Conservation (phyloP, 1,140 invertebrate genomes). For the Hypsibius dujardini region DNA sequence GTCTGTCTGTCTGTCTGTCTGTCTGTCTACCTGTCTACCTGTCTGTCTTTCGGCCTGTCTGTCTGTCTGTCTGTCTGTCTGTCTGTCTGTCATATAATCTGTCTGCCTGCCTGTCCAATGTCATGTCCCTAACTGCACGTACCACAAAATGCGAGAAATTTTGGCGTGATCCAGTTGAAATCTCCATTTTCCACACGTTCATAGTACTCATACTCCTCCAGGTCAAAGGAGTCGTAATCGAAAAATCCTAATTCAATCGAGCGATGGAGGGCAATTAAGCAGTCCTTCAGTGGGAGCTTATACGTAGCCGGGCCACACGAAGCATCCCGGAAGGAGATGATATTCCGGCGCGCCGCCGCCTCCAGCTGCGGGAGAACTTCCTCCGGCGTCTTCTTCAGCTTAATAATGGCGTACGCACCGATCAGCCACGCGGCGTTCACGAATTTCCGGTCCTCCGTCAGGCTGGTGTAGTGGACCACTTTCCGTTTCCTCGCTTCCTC, state of each 20-base stretch:
- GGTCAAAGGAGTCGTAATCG: slow-evolving; percentile 81
- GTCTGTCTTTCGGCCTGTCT: too few relatives aligned
- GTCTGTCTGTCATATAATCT: too few relatives aligned
- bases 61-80: too few relatives aligned
- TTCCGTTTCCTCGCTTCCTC: slow-evolving; percentile 40
- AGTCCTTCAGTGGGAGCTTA: slow-evolving; percentile 65
- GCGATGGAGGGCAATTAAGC: slow-evolving; percentile 74
- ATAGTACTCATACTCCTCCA: slow-evolving; percentile 83
- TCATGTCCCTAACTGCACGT: too few relatives aligned
- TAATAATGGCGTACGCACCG: slow-evolving; percentile 74
- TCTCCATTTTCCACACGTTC: slow-evolving; percentile 95
- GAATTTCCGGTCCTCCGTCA: slow-evolving; percentile 47
- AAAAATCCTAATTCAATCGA: slow-evolving; percentile 76
- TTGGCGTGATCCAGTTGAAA: slow-evolving; percentile 97
- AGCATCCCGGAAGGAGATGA: slow-evolving; percentile 59
- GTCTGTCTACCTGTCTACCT: too few relatives aligned
- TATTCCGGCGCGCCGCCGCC: slow-evolving; percentile 44
- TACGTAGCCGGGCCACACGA: slow-evolving; percentile 63
- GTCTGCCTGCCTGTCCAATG: too few relatives aligned
- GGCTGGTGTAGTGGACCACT: slow-evolving; percentile 77
- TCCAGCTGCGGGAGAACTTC: slow-evolving; percentile 59
- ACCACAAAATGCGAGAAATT: slow-evolving; percentile 93
- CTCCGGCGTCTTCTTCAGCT: slow-evolving; percentile 61
- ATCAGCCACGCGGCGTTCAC: slow-evolving; percentile 71
- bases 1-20: too few relatives aligned